Evolutionary conservation across 1,140 invertebrate genomes (phyloP), one percentile per base, ranked within the genome.

Genomic region (Papilio glaucus): DNA sequence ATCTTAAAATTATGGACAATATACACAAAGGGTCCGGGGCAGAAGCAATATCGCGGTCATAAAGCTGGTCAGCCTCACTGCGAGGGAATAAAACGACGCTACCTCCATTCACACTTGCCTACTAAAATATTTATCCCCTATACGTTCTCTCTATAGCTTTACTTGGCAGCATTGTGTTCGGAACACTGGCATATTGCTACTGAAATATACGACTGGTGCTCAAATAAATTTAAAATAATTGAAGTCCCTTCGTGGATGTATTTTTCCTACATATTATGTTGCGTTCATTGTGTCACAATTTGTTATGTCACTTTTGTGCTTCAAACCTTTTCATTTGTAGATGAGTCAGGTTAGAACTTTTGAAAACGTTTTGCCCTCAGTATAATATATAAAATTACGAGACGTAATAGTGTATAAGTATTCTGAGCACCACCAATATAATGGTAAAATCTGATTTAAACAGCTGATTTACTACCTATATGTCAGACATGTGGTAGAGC

Each of bases 81-180:
- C 72, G 70, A 74, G 68, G 78, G 77, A 79, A 85, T 81, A 87
- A 85, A 83, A 81, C 74, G 76, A 77, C 72, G 72, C 67, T 68
- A 65, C 77, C 63, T 79, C 86, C 85, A 89, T 91, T 91, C 88
- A 91, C 89, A 90, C 87, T 75, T 76, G 37, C 74, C 73, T 85
- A 77, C 88, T 88, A 91, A 91, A 90, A 89, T 82, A 85, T 87
- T 87, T 81, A 83, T 82, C 74, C 71, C 73, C 69, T 62, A 69
- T 69, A 69, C 67, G 26, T 53, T 69, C 62, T 12, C 62, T 65
- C 67, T 69, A 69, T 69, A 69, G 67, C 33, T 62, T 70, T 10
- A 63, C 75, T 65, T 68, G 70, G 70, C 65, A 53, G 63, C 74
- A 77, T 79, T 79, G 77, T 77, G 73, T 61, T 70, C 62, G 74